Conservation (phyloP, 2,888 invertebrate species). For the Portevinia maculata region DNA sequence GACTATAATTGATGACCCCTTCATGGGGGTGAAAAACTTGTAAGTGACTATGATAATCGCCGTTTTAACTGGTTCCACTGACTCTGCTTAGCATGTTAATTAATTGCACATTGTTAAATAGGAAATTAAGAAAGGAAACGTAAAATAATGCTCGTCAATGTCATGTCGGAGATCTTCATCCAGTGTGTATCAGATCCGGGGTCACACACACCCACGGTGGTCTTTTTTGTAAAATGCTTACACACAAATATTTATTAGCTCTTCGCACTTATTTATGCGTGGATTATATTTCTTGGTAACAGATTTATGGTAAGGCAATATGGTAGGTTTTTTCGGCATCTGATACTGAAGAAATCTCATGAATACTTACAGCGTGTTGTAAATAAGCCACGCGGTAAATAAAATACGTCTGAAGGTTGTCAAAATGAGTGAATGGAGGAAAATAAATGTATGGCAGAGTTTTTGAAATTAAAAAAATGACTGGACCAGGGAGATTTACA, state of each 20-base stretch:
- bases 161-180: background rate
- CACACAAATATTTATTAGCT: background rate
- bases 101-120: constrained; percentile 2
- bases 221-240: background rate
- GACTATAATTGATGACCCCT: constrained; percentile 12
- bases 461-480: background rate
- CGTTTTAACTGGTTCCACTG: constrained; percentile 8
- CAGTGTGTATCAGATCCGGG: background rate
- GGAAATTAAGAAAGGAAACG: background rate
- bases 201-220: background rate
- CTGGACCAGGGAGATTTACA: too few species aligned
- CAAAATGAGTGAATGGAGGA: too few species aligned
- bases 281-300: background rate
- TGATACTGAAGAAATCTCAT: background rate
- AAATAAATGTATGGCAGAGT: too few species aligned
- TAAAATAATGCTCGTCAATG: background rate
- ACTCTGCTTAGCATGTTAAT: constrained; percentile 9
- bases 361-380: background rate
- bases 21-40: constrained; percentile 10
- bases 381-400: too few species aligned
- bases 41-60: background rate
- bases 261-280: background rate
- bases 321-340: background rate
- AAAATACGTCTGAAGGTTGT: too few species aligned
- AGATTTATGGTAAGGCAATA: background rate